Conservation (phyloP, 2,888 invertebrate species). For the Chironomus riparius region DNA sequence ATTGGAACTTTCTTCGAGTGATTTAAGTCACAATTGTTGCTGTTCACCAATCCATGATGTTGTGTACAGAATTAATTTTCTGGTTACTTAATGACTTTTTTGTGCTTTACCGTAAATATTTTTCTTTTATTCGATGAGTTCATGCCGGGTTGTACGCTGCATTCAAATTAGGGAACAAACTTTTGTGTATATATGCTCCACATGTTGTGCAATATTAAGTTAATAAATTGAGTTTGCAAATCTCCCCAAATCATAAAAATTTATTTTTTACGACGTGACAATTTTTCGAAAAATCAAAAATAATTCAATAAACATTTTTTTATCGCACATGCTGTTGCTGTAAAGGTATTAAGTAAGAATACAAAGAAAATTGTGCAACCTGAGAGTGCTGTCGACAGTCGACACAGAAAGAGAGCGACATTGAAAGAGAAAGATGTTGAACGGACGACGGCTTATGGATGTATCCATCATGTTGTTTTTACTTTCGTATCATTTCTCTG, state of each 20-base stretch:
- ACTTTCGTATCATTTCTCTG: slow-evolving; percentile 1
- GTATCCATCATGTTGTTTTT: background rate
- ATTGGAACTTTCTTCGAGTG: background rate
- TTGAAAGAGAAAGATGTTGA: background rate
- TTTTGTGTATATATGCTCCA: too few species aligned
- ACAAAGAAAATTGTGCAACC: background rate
- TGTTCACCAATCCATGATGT: background rate
- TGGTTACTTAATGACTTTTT: background rate
- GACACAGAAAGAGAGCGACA: background rate
- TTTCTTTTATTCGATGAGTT: background rate
- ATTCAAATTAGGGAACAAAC: background rate
- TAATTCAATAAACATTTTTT: background rate
- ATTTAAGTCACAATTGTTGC: background rate
- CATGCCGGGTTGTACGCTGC: background rate
- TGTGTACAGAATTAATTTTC: background rate
- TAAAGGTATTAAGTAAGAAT: background rate
- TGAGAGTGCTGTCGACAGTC: background rate
- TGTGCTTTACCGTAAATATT: too few species aligned
- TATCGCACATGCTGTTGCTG: background rate
- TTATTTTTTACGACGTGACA: background rate
- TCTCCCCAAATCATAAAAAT: background rate
- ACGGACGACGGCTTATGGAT: background rate
- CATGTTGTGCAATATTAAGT: too few species aligned
- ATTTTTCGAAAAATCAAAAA: background rate
- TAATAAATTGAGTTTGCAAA: too few species aligned